Evolutionary conservation across 2,797 vertebrate genomes (phyloP), one percentile per base, ranked within the genome.

Genomic region (Poecilia gillii): DNA sequence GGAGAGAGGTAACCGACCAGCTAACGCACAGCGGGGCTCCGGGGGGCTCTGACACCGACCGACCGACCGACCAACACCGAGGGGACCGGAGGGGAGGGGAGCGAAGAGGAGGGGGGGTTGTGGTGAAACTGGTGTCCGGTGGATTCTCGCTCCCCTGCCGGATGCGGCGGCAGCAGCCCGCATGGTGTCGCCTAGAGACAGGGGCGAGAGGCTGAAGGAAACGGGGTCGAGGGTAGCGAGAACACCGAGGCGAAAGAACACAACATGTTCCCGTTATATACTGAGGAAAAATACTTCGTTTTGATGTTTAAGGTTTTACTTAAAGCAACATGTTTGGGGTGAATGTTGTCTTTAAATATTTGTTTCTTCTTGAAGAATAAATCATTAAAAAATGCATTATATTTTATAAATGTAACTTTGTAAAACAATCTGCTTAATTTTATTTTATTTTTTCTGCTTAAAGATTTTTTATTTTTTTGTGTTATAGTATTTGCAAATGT

Each of bases 141-240:
- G 47, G 33, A 68, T 23, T 71, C 2, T 73, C 53, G 53, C 68
- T 66, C 72, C 66, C 49, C 78, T 16, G 55, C 45, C 73, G 90
- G 82, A 90, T 85, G 87, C 80, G 80, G 85, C 82, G 59, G 84
- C 12, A 2, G 78, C 43, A 16, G 72, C 68, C 76, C 47, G 87
- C 5, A 3, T 74, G n/a, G 86, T 82, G 91, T 92, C 91, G 87
- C 89, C 82, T 89, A 46, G 91, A 90, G 89, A 88, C 88, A 70
- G 90, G 80, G 83, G 62, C 80, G 39, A 62, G 71, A 80, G 87
- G 86, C 80, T 46, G 85, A 39, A 49, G 11, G 73, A 64, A 72
- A 41, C 79, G 80, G 84, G 84, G 88, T 86, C 85, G 85, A 73
- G 84, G 85, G 76, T 31, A 72, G 77, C 0, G 79, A 68, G 84